Evolutionary conservation across 2,113 vertebrate genomes (phyloP).

Genomic region (Cynoglossus semilaevis): DNA sequence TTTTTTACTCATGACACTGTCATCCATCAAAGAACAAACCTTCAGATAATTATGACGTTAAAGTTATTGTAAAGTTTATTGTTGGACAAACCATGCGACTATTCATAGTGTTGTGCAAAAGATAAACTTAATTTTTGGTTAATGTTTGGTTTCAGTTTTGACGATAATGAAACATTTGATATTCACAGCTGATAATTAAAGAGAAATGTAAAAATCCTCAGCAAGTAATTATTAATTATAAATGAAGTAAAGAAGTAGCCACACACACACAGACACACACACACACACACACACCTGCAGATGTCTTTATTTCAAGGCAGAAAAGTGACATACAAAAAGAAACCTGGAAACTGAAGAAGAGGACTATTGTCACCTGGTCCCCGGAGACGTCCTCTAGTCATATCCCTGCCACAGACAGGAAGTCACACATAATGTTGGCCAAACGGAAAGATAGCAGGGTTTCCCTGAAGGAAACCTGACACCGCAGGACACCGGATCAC

Average conservation of each 20-base stretch:
- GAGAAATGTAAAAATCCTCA: no score
- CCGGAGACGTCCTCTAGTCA: slow-evolving; percentile 43
- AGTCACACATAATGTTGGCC: slow-evolving; percentile 63
- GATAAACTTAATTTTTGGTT: no score
- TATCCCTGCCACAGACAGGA: slow-evolving; percentile 56
- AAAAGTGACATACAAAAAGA: slow-evolving; percentile 31
- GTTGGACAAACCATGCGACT: no score
- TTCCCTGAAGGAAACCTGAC: slow-evolving; percentile 67
- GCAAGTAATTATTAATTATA: no score
- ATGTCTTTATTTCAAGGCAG: slow-evolving; percentile 3
- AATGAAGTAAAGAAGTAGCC: neutral
- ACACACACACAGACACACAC: slow-evolving; percentile 4
- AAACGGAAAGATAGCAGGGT: slow-evolving; percentile 58
- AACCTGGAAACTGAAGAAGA: slow-evolving; percentile 49
- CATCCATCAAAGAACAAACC: no score
- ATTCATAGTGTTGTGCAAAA: no score
- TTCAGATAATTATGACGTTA: no score
- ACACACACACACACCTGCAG: slow-evolving; percentile 22
- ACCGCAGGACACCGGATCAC: slow-evolving; percentile 57
- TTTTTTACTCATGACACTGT: no score
- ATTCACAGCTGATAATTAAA: no score
- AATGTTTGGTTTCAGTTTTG: no score
- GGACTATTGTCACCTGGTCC: slow-evolving; percentile 50
- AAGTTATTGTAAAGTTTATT: no score
- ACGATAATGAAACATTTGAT: no score